Conservation (phyloP, 2,888 invertebrate species). For the Hirudinaria manillensis region DNA sequence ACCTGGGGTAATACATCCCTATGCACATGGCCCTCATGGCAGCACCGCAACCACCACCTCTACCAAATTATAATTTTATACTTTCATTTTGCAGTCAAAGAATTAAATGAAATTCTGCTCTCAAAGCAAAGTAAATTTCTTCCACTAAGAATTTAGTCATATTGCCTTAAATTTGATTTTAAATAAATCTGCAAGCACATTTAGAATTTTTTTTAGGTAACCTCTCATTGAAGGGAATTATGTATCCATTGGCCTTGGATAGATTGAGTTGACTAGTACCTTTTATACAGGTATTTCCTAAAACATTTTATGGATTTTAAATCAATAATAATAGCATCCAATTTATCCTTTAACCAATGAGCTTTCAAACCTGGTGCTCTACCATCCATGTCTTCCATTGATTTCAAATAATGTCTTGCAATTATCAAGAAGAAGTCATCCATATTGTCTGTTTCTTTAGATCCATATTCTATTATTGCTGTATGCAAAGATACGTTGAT, state of each 20-base stretch:
- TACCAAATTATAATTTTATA: conserved; percentile 29
- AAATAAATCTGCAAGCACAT: not conserved
- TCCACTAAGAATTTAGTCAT: too few relatives aligned
- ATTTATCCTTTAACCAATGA: not conserved
- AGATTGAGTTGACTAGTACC: not conserved
- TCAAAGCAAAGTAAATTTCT: too few relatives aligned
- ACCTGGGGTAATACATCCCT: conserved; percentile 49
- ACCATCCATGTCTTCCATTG: conserved; percentile 46
- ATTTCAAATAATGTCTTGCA: conserved; percentile 43
- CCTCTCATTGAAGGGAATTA: conserved; percentile 32
- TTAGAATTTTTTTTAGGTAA: too few relatives aligned
- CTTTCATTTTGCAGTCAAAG: too few relatives aligned
- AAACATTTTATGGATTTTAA: not conserved
- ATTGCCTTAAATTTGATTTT: not conserved
- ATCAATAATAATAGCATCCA: not conserved
- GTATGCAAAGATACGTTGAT: not conserved
- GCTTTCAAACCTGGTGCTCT: conserved; percentile 42
- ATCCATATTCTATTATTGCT: conserved; percentile 15
- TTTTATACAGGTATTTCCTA: conserved; percentile 3
- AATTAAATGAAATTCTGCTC: too few relatives aligned
- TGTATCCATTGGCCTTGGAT: conserved; percentile 23
- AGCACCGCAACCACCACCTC: conserved; percentile 52
- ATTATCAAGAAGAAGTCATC: conserved; percentile 40
- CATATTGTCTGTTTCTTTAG: conserved; percentile 25
- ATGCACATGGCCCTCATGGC: conserved; percentile 54